Base-by-base conservation (phyloP, 2,888 invertebrate genomes). In the Macrophya annulata region DNA sequence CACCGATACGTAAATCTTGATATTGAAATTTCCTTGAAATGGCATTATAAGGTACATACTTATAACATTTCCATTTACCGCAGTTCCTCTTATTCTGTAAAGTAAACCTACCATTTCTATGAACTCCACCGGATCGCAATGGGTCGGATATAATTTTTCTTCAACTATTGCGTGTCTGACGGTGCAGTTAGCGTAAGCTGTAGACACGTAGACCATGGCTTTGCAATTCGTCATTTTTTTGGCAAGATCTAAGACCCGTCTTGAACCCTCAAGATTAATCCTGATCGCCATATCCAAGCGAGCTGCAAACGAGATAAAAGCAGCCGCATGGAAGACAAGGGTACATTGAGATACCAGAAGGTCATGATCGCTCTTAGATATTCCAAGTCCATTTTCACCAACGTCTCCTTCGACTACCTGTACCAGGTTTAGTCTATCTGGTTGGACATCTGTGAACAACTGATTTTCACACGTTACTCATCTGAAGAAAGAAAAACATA, bases 141-240 rank as follows among this genome's bases (percentile, higher is more conserved):
- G 87, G n/a, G 91, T 88, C 4, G 94, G 94, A 88, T 95, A 95
- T 65, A 95, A 93, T 62, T 92, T 92, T 90, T 95, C 95, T 81
- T 94, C 94, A 40, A 95, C 86, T 8, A 77, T 15, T 87, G 93
- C 93, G 9, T 92, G 90, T 9, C 86, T 74, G 59, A 93, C 90
- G 87, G 90, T 95, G 91, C 95, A 95, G 91, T 96, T 96, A 68
- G 95, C 95, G 90, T 95, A 96, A 1, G 96, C 96, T 0, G 96
- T 96, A 0, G 96, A 96, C 4, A 96, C 95, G 90, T 96, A 96
- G 0, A 96, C 94, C 86, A 95, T 91, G 10, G 93, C 93, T 93
- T 93, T 88, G 1, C 89, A 86, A n/a, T 87, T 88, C 8, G 43
- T 45, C 89, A 90, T 89, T 59, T 84, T 82, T 21, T 87, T 87